A percentile compares a stretch with the other conserved stretches of the same genome.
phyloP scores from a whole-genome alignment of 2,888 invertebrate genomes.

The Argynnis bischoffii region DNA sequence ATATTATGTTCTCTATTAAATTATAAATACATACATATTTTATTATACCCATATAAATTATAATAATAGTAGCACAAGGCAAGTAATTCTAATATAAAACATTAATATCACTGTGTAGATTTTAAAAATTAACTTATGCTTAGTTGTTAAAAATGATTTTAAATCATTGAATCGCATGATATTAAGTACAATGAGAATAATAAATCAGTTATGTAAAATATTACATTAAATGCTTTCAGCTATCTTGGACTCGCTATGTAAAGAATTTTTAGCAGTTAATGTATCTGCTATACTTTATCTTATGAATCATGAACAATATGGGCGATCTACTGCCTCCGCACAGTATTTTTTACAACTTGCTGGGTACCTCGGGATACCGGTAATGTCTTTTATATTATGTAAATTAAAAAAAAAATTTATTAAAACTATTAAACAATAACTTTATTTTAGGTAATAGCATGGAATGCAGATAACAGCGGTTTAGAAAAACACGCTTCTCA shows the following conservation, averaged over 20 bases:
- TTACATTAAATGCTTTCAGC: slow-evolving; percentile 82
- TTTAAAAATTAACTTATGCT: neutral
- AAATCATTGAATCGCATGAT: slow-evolving; percentile 2
- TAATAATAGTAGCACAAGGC: neutral
- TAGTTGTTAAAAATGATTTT: neutral
- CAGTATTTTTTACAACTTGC: slow-evolving; percentile 97
- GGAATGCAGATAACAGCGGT: slow-evolving; percentile 99
- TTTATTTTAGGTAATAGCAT: slow-evolving; percentile 77
- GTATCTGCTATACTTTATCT: slow-evolving; percentile 96
- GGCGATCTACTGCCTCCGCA: slow-evolving; percentile 95
- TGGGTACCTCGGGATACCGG: slow-evolving; percentile 96
- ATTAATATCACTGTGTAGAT: too few relatives aligned
- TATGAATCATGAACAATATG: slow-evolving; percentile 97
- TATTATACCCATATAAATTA: too few relatives aligned
- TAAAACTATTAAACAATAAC: slow-evolving; percentile 28
- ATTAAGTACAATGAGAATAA: neutral
- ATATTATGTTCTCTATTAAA: too few relatives aligned
- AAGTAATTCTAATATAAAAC: too few relatives aligned
- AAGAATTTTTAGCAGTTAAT: slow-evolving; percentile 93
- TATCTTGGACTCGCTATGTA: slow-evolving; percentile 93
- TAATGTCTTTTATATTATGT: slow-evolving; percentile 55
- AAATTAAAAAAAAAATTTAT: slow-evolving; percentile 16
- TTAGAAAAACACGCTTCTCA: slow-evolving; percentile 90
- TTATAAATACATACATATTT: too few relatives aligned
- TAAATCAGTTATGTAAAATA: slow-evolving; percentile 17